phyloP scores from a whole-genome alignment of 2,797 vertebrate genomes.

The Manis crassicaudata region DNA sequence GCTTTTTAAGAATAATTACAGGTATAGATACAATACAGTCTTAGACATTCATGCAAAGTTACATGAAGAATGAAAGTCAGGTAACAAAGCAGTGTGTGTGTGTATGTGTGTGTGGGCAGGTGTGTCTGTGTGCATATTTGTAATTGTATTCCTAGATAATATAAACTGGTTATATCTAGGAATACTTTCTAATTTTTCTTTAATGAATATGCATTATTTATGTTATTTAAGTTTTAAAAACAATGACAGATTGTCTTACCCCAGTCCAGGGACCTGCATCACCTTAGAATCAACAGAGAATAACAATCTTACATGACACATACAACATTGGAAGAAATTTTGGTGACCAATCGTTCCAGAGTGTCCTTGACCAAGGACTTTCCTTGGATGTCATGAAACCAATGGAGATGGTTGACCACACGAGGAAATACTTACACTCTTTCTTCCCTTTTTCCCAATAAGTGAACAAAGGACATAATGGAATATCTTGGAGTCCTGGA shows the following conservation, averaged over 20 bases:
- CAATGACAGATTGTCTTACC: not conserved
- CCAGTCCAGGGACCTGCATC: no score
- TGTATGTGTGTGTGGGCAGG: not conserved
- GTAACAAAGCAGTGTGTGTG: not conserved
- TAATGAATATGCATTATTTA: not conserved
- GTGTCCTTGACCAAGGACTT: not conserved
- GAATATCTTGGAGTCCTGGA: not conserved
- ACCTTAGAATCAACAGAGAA: not conserved
- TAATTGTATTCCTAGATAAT: not conserved
- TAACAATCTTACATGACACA: no score
- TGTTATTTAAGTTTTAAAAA: not conserved
- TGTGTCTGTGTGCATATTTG: no score
- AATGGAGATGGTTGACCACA: not conserved
- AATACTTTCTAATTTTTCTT: not conserved
- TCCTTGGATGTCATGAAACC: not conserved
- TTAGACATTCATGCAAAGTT: not conserved
- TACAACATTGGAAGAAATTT: not conserved
- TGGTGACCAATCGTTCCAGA: not conserved
- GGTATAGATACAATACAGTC: not conserved
- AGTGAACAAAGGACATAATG: conserved; percentile 14
- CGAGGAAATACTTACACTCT: not conserved
- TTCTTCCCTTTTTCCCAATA: not conserved
- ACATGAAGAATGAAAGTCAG: not conserved
- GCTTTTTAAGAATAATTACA: not conserved
- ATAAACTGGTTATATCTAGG: not conserved